phyloP scores from a whole-genome alignment of 2,888 invertebrate genomes.

The Clitarchus hookeri region DNA sequence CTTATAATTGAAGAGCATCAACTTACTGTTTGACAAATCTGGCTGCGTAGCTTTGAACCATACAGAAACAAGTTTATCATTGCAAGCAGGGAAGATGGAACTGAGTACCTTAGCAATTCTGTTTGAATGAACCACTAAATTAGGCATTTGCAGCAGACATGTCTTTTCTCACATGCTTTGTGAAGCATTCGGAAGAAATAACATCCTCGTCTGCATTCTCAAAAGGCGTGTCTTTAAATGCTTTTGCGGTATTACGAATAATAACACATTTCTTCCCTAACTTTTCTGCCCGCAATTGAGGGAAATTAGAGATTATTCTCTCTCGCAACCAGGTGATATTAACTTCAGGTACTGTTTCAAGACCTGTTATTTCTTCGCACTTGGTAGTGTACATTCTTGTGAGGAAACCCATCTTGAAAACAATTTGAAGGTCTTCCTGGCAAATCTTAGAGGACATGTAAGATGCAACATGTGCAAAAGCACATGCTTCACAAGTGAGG shows the following conservation, averaged over 20 bases:
- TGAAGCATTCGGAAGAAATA: neutral
- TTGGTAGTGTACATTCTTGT: neutral
- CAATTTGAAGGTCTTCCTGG: neutral
- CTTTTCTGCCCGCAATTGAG: neutral
- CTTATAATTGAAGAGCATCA: no score
- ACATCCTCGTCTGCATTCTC: neutral
- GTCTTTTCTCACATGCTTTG: neutral
- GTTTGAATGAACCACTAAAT: neutral
- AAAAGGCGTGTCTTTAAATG: neutral
- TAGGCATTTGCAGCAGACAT: neutral
- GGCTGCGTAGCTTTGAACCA: neutral
- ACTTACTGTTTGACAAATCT: no score
- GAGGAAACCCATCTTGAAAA: constrained; percentile 3
- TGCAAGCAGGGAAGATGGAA: constrained; percentile 16
- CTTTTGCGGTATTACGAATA: no score
- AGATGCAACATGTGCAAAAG: constrained; percentile 10
- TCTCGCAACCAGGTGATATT: neutral
- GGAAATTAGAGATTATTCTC: neutral
- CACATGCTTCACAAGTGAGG: neutral
- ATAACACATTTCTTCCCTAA: neutral
- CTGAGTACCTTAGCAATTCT: neutral
- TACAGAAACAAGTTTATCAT: neutral
- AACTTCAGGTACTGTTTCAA: neutral
- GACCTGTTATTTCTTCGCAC: neutral
- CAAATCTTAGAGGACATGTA: no score